A percentile compares a stretch with the other conserved stretches of the same genome.
Evolutionary conservation across 2,797 vertebrate species (phyloP).

Genomic region (Gobionotothen gibberifrons): DNA sequence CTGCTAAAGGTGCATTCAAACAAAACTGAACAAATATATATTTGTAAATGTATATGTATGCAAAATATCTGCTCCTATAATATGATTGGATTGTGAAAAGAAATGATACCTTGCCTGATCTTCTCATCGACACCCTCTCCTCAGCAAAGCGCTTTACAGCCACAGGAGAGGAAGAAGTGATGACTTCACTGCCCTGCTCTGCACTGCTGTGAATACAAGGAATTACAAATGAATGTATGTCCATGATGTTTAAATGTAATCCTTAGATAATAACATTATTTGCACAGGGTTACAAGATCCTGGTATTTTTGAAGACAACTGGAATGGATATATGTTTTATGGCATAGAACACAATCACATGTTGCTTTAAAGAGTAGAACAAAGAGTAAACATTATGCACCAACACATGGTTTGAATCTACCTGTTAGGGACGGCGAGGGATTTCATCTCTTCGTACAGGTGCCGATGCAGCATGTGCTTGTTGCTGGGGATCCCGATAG

Average conservation of each 20-base stretch:
- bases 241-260: neutral
- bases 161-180: slow-evolving; percentile 61
- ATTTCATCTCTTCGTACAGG: slow-evolving; percentile 87
- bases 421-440: slow-evolving; percentile 79
- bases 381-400: neutral
- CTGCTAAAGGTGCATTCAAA: no score
- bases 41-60: no score
- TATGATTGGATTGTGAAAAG: neutral
- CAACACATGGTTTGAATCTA: slow-evolving; percentile 43
- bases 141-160: slow-evolving; percentile 72
- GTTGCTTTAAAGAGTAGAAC: neutral
- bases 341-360: neutral
- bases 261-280: neutral
- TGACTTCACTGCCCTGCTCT: slow-evolving; percentile 51
- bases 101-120: slow-evolving; percentile 76
- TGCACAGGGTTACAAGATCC: neutral
- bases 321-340: neutral
- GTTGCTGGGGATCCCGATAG: slow-evolving; percentile 85
- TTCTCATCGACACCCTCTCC: slow-evolving; percentile 76
- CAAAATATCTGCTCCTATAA: neutral
- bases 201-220: slow-evolving; percentile 50
- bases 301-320: neutral
- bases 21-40: no score
- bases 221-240: neutral
- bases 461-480: slow-evolving; percentile 88